Evolutionary conservation across 2,888 invertebrate species (phyloP), one percentile per base, ranked within the genome.

Genomic region (Phasia obesa): DNA sequence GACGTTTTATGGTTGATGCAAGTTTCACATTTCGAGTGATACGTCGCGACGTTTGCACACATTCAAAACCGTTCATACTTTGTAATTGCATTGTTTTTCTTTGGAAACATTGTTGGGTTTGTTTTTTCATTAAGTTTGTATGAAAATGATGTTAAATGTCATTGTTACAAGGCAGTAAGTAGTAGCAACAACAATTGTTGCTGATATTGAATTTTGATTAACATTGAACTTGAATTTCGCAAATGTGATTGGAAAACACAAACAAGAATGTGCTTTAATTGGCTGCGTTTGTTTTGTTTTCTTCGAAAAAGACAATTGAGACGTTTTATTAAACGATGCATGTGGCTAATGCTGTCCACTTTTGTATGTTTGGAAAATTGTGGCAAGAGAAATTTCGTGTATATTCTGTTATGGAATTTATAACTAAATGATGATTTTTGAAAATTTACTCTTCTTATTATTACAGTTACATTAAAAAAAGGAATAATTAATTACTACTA

Each of bases 111-210:
- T 59, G 25, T 35, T 65, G 47, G 23, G n/a, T 7, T 21, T 47
- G 23, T 38, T 60, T 67, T 60, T 51, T 9, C 25, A 17, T 65
- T 25, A 17, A 75, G 35, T 59, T 65, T 47, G 21, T 49, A 69
- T 25, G 23, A 74, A 53, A 75, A 82, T 79, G 78, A 82, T 79
- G 78, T 65, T 79, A 67, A 71, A 60, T 83, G 83, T 67, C 83
- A 79, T 76, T 83, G 74, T 75, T 79, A 67, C 53, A 71, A 53
- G 19, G 67, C 49, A 67, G n/a, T n/a, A n/a, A n/a, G n/a, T n/a
- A n/a, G n/a, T n/a, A n/a, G 57, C 38, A 69, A 53, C 31, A 47
- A 23, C 44, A 69, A 38, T 71, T 60, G 60, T 62, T 60, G 78
- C 65, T 82, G 78, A 70, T 75, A 67, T 73, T 82, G 67, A 79